A percentile compares a stretch with the other conserved stretches of the same genome.
Conservation (phyloP, 2,113 vertebrate species). For the Pluvialis apricaria region DNA sequence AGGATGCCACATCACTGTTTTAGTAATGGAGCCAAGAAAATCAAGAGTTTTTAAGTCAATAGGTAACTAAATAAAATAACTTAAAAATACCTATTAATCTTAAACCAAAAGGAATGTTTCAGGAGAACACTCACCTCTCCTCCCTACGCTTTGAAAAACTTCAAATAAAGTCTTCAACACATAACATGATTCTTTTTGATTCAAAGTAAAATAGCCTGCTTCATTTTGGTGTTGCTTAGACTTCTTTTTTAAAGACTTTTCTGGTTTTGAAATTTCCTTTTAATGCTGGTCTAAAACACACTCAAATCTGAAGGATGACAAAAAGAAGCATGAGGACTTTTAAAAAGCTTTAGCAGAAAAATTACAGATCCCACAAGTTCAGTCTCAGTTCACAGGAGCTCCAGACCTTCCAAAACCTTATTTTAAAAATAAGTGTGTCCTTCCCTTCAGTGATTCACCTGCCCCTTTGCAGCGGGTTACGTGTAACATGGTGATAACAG, state of each 20-base stretch:
- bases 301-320: not conserved
- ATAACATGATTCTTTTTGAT: not conserved
- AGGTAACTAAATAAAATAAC: not conserved
- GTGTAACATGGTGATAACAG: not conserved
- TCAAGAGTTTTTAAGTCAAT: not conserved
- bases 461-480: not conserved
- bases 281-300: not conserved
- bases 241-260: not conserved
- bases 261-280: not conserved
- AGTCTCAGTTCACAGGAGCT: not conserved
- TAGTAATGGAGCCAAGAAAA: not conserved
- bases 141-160: not conserved
- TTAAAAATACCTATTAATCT: not conserved
- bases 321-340: not conserved
- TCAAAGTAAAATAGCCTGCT: not conserved
- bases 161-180: not conserved
- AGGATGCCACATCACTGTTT: not conserved
- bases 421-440: not conserved
- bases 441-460: not conserved
- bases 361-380: not conserved
- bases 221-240: not conserved
- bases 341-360: not conserved
- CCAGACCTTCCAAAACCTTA: not conserved
- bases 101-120: not conserved
- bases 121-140: not conserved